Conservation (phyloP, 2,888 invertebrate species). For the Neoaliturus tenellus region DNA sequence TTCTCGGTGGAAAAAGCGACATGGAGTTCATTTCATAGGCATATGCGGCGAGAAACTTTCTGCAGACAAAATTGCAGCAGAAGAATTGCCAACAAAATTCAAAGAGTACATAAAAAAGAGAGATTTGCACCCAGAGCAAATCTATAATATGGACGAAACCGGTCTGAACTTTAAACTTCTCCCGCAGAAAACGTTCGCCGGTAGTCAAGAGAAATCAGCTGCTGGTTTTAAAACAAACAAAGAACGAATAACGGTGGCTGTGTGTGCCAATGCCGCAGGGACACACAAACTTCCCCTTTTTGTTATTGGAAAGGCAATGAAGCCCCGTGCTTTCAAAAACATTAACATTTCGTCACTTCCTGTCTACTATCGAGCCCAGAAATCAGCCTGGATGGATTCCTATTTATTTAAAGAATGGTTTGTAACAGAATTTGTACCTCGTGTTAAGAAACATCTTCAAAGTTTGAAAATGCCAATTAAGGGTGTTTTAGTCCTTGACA, state of each 20-base stretch:
- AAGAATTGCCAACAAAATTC: conserved; percentile 49
- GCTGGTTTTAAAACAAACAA: conserved; percentile 64
- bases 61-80: conserved; percentile 57
- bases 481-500: conserved; percentile 60
- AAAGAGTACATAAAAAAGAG: conserved; percentile 51
- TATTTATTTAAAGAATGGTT: conserved; percentile 59
- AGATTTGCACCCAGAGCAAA: conserved; percentile 58
- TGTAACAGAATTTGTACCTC: conserved; percentile 59
- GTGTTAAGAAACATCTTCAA: conserved; percentile 58
- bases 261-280: conserved; percentile 51
- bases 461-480: conserved; percentile 59
- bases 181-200: conserved; percentile 64
- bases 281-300: conserved; percentile 54
- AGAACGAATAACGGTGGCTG: conserved; percentile 61
- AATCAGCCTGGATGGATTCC: conserved; percentile 59
- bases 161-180: conserved; percentile 66
- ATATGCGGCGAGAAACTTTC: conserved; percentile 61
- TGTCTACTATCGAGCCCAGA: conserved; percentile 55
- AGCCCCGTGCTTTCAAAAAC: conserved; percentile 58
- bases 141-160: conserved; percentile 66
- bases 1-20: conserved; percentile 60
- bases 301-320: conserved; percentile 53
- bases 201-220: conserved; percentile 61
- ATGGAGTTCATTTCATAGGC: conserved; percentile 57
- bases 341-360: conserved; percentile 53